Base-by-base conservation (phyloP, 1,140 invertebrate species). In the Drosophila lacertosa region DNA sequence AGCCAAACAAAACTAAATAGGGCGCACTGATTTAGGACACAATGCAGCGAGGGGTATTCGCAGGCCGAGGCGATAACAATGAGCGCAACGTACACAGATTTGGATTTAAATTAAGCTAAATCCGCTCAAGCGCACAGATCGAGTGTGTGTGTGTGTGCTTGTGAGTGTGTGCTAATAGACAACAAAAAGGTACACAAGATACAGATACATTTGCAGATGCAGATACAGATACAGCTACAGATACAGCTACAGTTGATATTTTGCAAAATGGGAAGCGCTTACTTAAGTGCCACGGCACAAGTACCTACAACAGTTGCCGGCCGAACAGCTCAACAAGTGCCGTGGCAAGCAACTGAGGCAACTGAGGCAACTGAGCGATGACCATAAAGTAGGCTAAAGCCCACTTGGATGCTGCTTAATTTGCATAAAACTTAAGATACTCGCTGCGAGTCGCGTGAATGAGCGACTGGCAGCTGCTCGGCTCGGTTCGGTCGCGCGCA, bases 81-180 rank as follows among this genome's bases (percentile, higher is more conserved):
- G 73, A 67, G 51, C n/a, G 26, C 35, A 29, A 53, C 63, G 57
- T 71, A 73, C 78, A 82, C 45, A 88, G 81, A 88, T 86, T 86
- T 86, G 81, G 81, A 86, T 86, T 86, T 86, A 86, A 86, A 86
- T 86, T 86, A 86, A 86, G 82, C 81, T 88, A 86, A 86, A 86
- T 81, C 81, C 82, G 77, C 81, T 84, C 77, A 86, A 74, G 81
- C 72, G 68, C 63, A 71, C 48, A 55, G 68, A 42, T 65, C 47
- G 42, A 57, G 47, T 33, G 40, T 45, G 55, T 60, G 39, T 16
- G 42, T 50, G 55, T 70, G 37, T 58, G 66, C 73, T 39, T 57
- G 58, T 57, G 74, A 62, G 73, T 20, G 26, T 29, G 24, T 60
- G 72, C 80, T 84, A 86, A 84, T 84, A 84, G 81, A 81, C 81